phyloP scores from a whole-genome alignment of 1,140 invertebrate species.

The Temnothorax curvispinosus region DNA sequence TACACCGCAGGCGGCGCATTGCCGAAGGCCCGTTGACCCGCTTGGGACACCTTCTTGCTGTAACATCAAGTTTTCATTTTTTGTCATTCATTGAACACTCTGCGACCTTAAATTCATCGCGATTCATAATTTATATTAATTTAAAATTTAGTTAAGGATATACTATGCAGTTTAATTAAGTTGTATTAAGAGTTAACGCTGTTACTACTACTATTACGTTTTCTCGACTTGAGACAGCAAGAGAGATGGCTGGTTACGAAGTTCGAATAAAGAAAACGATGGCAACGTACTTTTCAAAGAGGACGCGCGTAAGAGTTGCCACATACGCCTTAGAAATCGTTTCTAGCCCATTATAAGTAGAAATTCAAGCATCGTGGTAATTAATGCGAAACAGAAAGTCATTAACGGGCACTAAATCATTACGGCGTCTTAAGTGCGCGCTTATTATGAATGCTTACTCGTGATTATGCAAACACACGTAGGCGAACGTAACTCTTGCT shows the following conservation, averaged over 20 bases:
- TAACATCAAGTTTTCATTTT: conserved; percentile 81
- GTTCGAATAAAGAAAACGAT: background rate
- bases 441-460: conserved; percentile 68
- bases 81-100: background rate
- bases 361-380: conserved; percentile 57
- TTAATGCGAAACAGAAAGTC: conserved; percentile 74
- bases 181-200: background rate
- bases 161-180: background rate
- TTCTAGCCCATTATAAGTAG: conserved; percentile 42
- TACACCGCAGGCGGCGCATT: conserved; percentile 88
- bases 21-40: conserved; percentile 81
- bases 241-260: background rate
- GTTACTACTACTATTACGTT: background rate
- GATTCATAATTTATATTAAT: background rate
- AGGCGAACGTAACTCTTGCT: conserved; percentile 63
- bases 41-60: conserved; percentile 85
- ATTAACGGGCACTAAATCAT: conserved; percentile 73
- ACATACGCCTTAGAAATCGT: conserved; percentile 24
- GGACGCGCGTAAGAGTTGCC: background rate
- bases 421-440: conserved; percentile 60
- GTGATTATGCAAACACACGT: conserved; percentile 72
- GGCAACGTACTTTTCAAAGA: background rate
- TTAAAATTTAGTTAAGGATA: background rate
- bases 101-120: background rate
- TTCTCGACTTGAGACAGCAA: background rate